Conservation (phyloP, 2,797 vertebrate genomes). For the Cygnus olor region DNA sequence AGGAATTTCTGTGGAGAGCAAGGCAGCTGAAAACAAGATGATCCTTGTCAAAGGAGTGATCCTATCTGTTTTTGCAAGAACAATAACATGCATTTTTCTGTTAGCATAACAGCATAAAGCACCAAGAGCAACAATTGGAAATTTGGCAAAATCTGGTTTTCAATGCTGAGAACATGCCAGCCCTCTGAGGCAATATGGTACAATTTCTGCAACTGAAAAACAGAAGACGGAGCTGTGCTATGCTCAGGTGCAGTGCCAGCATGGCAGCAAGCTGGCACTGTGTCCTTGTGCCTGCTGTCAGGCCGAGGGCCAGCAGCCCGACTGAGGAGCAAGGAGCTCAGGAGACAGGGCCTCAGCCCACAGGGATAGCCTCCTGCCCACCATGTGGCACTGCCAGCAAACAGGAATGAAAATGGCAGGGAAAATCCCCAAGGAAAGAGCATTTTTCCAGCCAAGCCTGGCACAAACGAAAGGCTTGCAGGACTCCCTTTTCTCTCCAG, state of each 20-base stretch:
- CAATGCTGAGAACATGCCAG: neutral
- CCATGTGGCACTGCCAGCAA: neutral
- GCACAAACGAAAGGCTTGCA: neutral
- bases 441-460: neutral
- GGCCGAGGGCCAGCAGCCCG: neutral
- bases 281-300: rapidly evolving
- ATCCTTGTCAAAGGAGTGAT: neutral
- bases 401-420: neutral
- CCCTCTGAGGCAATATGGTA: neutral
- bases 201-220: neutral
- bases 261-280: neutral
- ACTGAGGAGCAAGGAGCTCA: rapidly evolving
- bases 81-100: neutral
- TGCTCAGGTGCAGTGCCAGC: rapidly evolving
- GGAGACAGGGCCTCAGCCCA: neutral
- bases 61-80: neutral
- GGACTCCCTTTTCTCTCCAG: neutral
- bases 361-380: rapidly evolving
- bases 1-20: neutral
- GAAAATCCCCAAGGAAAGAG: neutral
- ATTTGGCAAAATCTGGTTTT: neutral
- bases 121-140: neutral
- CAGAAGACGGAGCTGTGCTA: neutral
- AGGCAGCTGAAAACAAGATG: neutral
- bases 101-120: neutral